Conservation (phyloP, 2,888 invertebrate genomes). For the Lypha dubia region DNA sequence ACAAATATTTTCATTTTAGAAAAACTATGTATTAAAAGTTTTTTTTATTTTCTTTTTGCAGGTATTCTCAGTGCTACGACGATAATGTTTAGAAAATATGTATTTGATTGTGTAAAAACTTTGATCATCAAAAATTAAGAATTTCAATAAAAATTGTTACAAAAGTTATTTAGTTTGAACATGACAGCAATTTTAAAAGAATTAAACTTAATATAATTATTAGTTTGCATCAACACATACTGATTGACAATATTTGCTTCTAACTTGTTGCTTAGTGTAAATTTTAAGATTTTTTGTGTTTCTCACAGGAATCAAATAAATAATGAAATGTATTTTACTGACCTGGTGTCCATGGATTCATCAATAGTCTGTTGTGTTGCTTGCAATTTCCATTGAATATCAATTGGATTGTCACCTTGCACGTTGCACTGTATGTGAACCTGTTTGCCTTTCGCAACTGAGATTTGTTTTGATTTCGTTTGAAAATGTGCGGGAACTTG, state of each 20-base stretch:
- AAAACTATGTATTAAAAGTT: neutral
- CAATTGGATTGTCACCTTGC: conserved; percentile 93
- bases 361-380: conserved; percentile 89
- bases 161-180: too few relatives aligned
- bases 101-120: neutral
- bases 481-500: conserved; percentile 92
- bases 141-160: neutral
- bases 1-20: conserved; percentile 6
- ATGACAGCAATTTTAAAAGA: too few relatives aligned
- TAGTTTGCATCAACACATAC: too few relatives aligned
- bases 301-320: neutral
- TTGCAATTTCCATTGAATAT: conserved; percentile 91
- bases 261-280: neutral
- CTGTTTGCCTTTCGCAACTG: conserved; percentile 91
- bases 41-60: too few relatives aligned
- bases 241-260: too few relatives aligned
- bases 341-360: conserved; percentile 89
- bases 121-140: neutral
- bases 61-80: neutral
- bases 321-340: conserved; percentile 69
- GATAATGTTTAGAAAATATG: neutral
- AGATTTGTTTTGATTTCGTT: conserved; percentile 91
- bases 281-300: neutral
- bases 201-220: too few relatives aligned
- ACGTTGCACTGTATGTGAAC: conserved; percentile 94